phyloP scores from a whole-genome alignment of 2,888 invertebrate genomes.

The Synanthedon formicaeformis region DNA sequence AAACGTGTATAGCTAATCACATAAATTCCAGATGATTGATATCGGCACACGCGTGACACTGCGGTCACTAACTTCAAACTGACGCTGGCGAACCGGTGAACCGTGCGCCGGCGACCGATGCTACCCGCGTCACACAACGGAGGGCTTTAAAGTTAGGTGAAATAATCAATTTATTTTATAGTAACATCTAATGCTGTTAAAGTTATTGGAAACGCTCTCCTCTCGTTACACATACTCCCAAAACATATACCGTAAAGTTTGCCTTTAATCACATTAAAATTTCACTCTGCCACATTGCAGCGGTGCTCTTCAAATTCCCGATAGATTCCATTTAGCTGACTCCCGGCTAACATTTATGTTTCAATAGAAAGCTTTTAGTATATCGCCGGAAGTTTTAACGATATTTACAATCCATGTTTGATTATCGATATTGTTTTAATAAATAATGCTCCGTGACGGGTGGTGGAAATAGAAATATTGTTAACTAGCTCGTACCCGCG shows the following conservation, averaged over 20 bases:
- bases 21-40: no score
- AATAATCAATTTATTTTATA: no score
- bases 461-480: not conserved
- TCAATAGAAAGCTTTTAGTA: not conserved
- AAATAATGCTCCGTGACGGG: not conserved
- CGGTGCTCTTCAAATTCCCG: slow-evolving; percentile 8
- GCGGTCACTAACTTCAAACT: no score
- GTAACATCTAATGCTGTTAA: no score
- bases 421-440: not conserved
- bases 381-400: not conserved
- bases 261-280: slow-evolving; percentile 29
- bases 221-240: not conserved
- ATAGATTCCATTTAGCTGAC: slow-evolving; percentile 6
- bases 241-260: slow-evolving; percentile 8
- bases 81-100: no score
- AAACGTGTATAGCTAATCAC: no score
- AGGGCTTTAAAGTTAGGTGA: no score
- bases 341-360: not conserved
- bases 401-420: not conserved
- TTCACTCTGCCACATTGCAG: slow-evolving; percentile 13
- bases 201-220: not conserved
- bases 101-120: no score
- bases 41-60: no score
- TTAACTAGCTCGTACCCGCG: no score
- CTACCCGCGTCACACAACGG: no score